Conservation (phyloP, 1,140 invertebrate species). For the Antheraea mylitta region DNA sequence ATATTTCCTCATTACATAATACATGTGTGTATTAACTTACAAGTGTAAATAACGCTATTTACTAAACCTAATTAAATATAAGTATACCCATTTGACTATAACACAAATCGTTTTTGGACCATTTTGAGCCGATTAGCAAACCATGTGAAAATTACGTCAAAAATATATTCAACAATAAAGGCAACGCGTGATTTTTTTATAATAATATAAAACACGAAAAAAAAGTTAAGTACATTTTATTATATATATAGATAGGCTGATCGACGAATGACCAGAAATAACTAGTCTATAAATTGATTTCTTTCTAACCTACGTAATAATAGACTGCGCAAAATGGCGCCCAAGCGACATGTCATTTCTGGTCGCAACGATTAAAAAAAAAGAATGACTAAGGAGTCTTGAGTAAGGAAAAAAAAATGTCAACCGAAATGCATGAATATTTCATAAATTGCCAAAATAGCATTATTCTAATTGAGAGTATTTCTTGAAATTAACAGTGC, state of each 20-base stretch:
- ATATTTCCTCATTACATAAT: slow-evolving; percentile 3
- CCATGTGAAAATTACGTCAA: not conserved
- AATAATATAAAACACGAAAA: not conserved
- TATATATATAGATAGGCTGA: not conserved
- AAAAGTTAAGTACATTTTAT: not conserved
- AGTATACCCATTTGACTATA: slow-evolving; percentile 2
- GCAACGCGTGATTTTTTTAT: slow-evolving; percentile 3
- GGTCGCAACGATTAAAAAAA: no score
- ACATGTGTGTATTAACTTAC: slow-evolving; percentile 1
- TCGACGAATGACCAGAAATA: not conserved
- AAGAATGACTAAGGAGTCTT: no score
- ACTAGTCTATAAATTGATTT: not conserved
- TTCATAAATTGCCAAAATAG: no score
- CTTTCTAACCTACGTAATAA: no score
- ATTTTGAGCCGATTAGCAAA: slow-evolving; percentile 2
- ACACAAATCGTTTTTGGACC: slow-evolving; percentile 1
- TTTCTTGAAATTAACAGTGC: no score
- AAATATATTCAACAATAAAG: slow-evolving; percentile 1
- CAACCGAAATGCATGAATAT: no score
- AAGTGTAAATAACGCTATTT: slow-evolving; percentile 2
- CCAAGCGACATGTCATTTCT: no score
- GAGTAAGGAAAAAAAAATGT: no score
- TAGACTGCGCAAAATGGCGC: no score
- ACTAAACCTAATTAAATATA: not conserved
- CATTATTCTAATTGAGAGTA: no score